Conservation (phyloP, 2,797 vertebrate genomes). For the Jordanella pulchra region DNA sequence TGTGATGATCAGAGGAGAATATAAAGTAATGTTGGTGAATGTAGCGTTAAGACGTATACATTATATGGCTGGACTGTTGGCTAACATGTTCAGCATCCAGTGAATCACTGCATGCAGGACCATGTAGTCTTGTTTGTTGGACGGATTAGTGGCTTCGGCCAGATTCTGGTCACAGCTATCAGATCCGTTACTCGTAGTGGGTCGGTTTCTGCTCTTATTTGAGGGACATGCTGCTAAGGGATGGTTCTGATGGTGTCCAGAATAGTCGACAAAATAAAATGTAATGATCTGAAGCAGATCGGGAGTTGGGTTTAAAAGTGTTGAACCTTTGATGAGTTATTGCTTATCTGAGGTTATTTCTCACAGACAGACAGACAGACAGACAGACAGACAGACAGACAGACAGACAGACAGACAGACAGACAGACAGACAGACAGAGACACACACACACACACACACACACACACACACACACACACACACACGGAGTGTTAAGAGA, state of each 20-base stretch:
- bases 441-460: slow-evolving; percentile 8
- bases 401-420: no score
- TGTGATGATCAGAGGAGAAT: no score
- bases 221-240: neutral
- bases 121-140: neutral
- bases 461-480: slow-evolving; percentile 9
- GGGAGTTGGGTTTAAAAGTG: neutral
- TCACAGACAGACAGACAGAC: no score
- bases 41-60: no score
- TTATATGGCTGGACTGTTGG: no score
- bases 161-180: neutral
- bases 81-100: neutral
- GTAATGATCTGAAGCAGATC: neutral
- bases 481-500: slow-evolving; percentile 29
- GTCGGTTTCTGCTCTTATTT: neutral
- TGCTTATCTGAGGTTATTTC: neutral
- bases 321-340: slow-evolving; percentile 1
- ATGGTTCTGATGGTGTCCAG: neutral
- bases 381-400: no score
- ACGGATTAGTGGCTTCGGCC: neutral
- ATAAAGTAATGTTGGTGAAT: no score
- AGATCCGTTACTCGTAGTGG: neutral
- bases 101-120: neutral
- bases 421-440: no score
- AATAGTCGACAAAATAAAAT: neutral